These are phyloP conservation scores for Phenganax subtilis DNA, from an alignment of 92 coral and sea anemone species.

Conservation along the genomic window DNA sequence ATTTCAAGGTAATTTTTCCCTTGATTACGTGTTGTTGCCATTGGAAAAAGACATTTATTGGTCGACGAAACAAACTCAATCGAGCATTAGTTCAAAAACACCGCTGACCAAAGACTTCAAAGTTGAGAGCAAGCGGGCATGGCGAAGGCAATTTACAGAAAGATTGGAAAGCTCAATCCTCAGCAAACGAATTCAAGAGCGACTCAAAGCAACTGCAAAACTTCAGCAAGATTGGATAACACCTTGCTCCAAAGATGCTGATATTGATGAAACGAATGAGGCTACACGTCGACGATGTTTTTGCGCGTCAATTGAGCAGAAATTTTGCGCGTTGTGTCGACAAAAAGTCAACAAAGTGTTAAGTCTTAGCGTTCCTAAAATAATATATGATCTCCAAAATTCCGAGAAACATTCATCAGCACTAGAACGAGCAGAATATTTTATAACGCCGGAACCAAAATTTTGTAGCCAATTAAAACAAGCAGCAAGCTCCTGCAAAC, in stretches of 20 bases:
- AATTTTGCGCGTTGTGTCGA: slow-evolving; percentile 37
- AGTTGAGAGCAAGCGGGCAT: not conserved
- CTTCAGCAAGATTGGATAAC: slow-evolving; percentile 4
- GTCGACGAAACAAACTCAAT: too few relatives aligned
- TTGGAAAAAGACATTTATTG: not conserved
- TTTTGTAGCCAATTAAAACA: not conserved
- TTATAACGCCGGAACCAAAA: slow-evolving; percentile 15
- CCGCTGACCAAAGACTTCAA: not conserved
- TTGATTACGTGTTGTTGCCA: slow-evolving; percentile 1
- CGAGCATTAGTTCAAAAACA: not conserved
- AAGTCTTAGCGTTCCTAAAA: slow-evolving; percentile 6
- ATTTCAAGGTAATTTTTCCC: not conserved
- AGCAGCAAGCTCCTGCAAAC: not conserved
- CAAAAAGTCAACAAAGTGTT: not conserved
- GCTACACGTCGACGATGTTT: slow-evolving; percentile 23
- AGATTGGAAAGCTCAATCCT: slow-evolving; percentile 2
- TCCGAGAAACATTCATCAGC: too few relatives aligned
- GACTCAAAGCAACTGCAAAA: slow-evolving; percentile 3
- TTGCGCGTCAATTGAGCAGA: slow-evolving; percentile 32
- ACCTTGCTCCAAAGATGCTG: not conserved
- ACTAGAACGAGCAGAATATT: slow-evolving; percentile 10
- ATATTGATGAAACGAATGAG: not conserved
- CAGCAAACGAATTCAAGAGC: slow-evolving; percentile 18
- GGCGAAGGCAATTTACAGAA: slow-evolving; percentile 19
- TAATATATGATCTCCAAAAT: not conserved